These are phyloP conservation scores for Champsocephalus gunnari DNA, from an alignment of 2,797 vertebrate species.

Conservation along the genomic window DNA sequence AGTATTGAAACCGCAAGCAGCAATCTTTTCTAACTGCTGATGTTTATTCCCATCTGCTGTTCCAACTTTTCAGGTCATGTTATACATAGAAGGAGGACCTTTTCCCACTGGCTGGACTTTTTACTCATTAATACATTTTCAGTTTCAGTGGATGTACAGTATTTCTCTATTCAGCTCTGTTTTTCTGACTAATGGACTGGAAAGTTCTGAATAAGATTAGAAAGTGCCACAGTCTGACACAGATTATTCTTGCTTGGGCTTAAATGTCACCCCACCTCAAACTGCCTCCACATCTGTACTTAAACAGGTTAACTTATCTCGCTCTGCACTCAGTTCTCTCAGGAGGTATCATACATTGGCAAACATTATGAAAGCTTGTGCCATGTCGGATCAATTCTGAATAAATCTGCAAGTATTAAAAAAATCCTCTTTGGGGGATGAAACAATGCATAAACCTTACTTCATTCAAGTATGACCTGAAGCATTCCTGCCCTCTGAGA, in stretches of 20 bases:
- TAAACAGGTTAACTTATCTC: neutral
- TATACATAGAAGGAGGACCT: neutral
- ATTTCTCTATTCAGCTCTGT: neutral
- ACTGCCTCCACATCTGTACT: neutral
- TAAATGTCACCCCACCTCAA: neutral
- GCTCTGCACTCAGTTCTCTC: neutral
- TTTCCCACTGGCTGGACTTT: neutral
- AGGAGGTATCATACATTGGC: neutral
- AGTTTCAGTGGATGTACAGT: neutral
- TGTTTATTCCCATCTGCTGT: neutral
- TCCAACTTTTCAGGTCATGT: neutral
- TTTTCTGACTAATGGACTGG: constrained; percentile 3
- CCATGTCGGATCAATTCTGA: neutral
- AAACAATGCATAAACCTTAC: neutral
- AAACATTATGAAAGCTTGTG: neutral
- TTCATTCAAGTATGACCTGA: neutral
- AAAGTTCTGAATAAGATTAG: constrained; percentile 6
- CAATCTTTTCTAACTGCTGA: neutral
- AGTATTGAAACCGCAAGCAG: neutral
- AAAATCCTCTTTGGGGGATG: neutral
- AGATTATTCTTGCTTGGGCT: neutral
- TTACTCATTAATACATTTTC: neutral
- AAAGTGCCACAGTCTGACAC: neutral
- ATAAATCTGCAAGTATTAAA: neutral
- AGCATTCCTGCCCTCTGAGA: neutral